Percentiles rank a stretch among this genome's conserved stretches.
phyloP scores from a whole-genome alignment of 2,113 vertebrate species.

The Bos javanicus region DNA sequence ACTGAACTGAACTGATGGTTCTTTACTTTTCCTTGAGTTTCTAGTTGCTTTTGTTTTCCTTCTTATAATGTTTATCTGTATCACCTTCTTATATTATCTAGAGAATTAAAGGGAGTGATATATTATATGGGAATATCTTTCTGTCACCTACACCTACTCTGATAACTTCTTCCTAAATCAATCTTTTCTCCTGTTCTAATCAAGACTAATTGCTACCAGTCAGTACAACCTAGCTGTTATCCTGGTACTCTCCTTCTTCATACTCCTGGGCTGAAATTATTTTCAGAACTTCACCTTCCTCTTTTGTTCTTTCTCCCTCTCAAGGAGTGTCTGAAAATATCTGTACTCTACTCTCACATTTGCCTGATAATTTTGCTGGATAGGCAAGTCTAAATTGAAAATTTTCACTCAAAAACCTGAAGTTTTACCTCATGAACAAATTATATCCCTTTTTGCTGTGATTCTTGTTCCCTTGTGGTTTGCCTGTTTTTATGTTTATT shows the following conservation, averaged over 20 bases:
- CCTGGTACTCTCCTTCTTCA: neutral
- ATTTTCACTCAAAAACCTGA: neutral
- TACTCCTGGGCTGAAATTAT: neutral
- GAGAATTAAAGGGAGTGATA: neutral
- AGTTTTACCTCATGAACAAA: neutral
- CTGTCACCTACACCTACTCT: neutral
- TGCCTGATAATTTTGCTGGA: neutral
- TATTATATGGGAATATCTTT: neutral
- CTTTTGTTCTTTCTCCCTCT: neutral
- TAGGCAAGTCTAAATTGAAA: conserved; percentile 18
- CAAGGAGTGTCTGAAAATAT: neutral
- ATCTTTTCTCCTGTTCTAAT: neutral
- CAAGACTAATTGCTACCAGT: neutral
- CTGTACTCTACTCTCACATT: neutral
- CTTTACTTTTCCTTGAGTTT: conserved; percentile 1
- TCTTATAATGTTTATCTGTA: neutral
- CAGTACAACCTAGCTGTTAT: neutral
- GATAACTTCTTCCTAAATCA: neutral
- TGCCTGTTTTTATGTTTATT: neutral
- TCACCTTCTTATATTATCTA: neutral
- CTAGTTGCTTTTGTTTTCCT: neutral
- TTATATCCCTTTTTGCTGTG: neutral
- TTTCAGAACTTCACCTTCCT: neutral
- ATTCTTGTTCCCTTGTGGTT: neutral
- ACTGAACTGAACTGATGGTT: neutral